Percentiles rank a stretch among this genome's conserved stretches.
Conservation (phyloP, 92 coral and sea anemone genomes). For the Porites divaricata region DNA sequence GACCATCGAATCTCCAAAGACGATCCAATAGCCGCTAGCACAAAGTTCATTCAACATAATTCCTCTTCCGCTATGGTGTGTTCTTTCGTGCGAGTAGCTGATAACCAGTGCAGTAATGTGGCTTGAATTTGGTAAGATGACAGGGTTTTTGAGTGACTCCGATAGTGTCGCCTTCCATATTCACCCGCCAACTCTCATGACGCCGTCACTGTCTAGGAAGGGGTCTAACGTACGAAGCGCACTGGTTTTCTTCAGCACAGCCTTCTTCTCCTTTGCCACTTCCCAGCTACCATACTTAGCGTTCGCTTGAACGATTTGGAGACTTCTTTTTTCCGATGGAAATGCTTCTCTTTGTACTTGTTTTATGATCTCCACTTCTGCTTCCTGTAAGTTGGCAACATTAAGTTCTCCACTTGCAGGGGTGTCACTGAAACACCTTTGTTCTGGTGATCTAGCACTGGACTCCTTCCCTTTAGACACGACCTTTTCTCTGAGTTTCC, state of each 20-base stretch:
- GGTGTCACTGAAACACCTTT: not conserved
- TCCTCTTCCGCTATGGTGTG: slow-evolving; percentile 62
- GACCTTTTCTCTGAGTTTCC: no score
- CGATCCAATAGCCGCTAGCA: slow-evolving; percentile 57
- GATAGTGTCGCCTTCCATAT: slow-evolving; percentile 46
- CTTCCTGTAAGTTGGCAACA: slow-evolving; percentile 48
- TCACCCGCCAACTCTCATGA: slow-evolving; percentile 63
- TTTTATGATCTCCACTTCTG: slow-evolving; percentile 52
- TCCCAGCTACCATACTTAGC: slow-evolving; percentile 36
- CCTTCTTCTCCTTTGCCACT: slow-evolving; percentile 61
- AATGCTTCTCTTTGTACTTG: slow-evolving; percentile 53
- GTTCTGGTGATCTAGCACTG: no score
- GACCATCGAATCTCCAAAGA: slow-evolving; percentile 54
- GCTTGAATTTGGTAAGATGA: slow-evolving; percentile 61
- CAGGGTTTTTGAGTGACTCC: slow-evolving; percentile 38
- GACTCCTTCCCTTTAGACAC: no score
- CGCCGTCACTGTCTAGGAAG: slow-evolving; percentile 45
- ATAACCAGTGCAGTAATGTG: slow-evolving; percentile 47
- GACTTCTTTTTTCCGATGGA: slow-evolving; percentile 53
- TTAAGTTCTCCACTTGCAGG: slow-evolving; percentile 22
- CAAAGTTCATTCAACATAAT: slow-evolving; percentile 63
- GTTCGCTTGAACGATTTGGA: slow-evolving; percentile 47
- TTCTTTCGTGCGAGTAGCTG: slow-evolving; percentile 51
- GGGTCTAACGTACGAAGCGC: slow-evolving; percentile 50
- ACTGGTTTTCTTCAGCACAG: slow-evolving; percentile 53